Percentiles rank a stretch among this genome's conserved stretches.
Evolutionary conservation across 2,888 invertebrate genomes (phyloP).

Genomic region (Hypercompe scribonia): DNA sequence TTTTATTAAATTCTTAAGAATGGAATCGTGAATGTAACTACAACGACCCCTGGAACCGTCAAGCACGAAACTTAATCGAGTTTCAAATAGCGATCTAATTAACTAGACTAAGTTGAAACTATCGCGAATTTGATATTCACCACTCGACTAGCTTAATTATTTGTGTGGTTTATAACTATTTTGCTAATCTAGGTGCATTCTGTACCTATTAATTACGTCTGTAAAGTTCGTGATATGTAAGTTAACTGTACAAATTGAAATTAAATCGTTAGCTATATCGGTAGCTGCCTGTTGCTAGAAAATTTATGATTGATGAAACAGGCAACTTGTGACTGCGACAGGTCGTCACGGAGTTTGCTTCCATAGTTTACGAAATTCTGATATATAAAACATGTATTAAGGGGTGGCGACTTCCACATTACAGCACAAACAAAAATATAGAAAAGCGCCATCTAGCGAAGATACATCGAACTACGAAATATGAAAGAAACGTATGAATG

Average conservation of each 20-base stretch:
- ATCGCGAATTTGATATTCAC: neutral
- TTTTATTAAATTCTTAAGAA: neutral
- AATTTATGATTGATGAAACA: no score
- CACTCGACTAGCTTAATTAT: neutral
- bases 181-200: neutral
- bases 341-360: no score
- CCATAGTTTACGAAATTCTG: no score
- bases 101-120: neutral
- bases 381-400: no score
- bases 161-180: neutral
- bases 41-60: neutral
- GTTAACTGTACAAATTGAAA: neutral
- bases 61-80: neutral
- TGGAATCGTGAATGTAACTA: neutral
- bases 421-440: no score
- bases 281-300: no score
- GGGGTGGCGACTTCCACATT: no score
- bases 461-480: no score
- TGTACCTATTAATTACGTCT: neutral
- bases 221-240: neutral
- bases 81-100: neutral
- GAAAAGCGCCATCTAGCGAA: no score
- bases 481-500: no score
- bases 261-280: neutral
- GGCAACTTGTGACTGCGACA: no score